Conservation (phyloP, 2,797 vertebrate species). For the Enteromius paludinosus region DNA sequence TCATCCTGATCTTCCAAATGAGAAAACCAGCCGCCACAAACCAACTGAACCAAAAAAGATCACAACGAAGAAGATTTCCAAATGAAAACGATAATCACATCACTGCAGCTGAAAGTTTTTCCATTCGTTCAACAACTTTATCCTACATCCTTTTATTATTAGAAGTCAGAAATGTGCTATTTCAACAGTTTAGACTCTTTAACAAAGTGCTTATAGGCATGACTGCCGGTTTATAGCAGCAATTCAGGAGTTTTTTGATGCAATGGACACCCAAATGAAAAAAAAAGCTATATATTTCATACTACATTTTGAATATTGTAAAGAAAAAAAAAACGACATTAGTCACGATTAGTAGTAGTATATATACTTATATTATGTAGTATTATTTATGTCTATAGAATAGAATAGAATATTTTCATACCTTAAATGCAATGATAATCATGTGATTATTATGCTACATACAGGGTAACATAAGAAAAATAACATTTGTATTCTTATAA, state of each 20-base stretch:
- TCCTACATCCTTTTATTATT: not conserved
- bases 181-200: not conserved
- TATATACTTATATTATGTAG: not conserved
- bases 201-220: not conserved
- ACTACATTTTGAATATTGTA: not conserved
- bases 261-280: not conserved
- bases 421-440: not conserved
- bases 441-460: not conserved
- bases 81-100: constrained; percentile 24
- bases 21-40: constrained; percentile 31
- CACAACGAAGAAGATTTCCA: constrained; percentile 14
- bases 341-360: not conserved
- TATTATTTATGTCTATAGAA: not conserved
- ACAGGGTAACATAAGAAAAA: not conserved
- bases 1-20: constrained; percentile 43
- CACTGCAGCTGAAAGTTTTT: constrained; percentile 9
- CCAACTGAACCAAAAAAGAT: constrained; percentile 41
- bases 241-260: not conserved
- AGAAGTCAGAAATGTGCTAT: not conserved
- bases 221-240: not conserved
- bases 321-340: not conserved
- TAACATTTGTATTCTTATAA: not conserved
- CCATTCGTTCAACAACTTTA: not conserved
- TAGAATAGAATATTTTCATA: not conserved
- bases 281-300: not conserved